Evolutionary conservation across 2,113 vertebrate species (phyloP), one percentile per base, ranked within the genome.

Genomic region (Pungitius pungitius): DNA sequence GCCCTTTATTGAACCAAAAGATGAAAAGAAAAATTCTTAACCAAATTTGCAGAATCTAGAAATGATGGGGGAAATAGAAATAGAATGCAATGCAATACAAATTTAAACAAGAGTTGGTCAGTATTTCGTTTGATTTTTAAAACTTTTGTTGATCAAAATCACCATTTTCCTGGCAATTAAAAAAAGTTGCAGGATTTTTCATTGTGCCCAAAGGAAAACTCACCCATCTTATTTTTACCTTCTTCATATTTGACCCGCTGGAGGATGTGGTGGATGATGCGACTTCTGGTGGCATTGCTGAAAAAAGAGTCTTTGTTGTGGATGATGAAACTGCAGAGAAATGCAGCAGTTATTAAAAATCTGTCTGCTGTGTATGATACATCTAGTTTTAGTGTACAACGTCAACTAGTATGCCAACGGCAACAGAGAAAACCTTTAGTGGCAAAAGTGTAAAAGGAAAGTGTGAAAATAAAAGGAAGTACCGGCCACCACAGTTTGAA

Each of bases 221-320:
- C 90, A 98, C 96, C 96, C 78, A 97, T 96, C 93, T 97, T 97
- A 83, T 95, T 97, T 88, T 97, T 97, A 18, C 96, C 96, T 91
- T 98, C 96, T 91, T 98, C 96, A 0, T 97, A 98, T 92, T 97
- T 97, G 85, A 97, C 93, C 90, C 96, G 93, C 87, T 98, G 96
- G 66, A 98, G 93, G 89, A 98, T 96, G 81, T 98, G 96, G 81
- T 98, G 96, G n/a, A 97, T 92, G 27, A 98, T 97, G 87, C 96
- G 95, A 90, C 95, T 97, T 88, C 96, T 94, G 11, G 95, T 97
- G 86, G 96, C 96, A 11, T 98, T 98, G 87, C 94, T 97, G 94
- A 98, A 98, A 92, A 98, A 98, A 7, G 96, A 96, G 22, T 97
- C 96, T 93, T 96, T 97, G 92, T 98, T 97, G 94, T 97, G 95